Evolutionary conservation across 2,113 vertebrate genomes (phyloP).

Genomic region (Python bivittatus): DNA sequence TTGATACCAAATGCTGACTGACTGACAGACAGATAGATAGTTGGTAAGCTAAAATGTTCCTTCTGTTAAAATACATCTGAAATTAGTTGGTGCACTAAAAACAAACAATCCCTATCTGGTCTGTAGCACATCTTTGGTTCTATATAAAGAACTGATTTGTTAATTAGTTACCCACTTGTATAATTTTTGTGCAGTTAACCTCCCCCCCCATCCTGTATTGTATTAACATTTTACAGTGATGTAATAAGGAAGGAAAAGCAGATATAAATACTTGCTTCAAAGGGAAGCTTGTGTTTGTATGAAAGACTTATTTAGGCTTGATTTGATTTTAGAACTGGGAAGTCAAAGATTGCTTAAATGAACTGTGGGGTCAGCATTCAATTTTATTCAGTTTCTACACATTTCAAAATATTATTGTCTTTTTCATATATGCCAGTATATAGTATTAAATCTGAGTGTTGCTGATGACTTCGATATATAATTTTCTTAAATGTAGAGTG

Average conservation of each 20-base stretch:
- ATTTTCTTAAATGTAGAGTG: not conserved
- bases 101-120: slow-evolving; percentile 45
- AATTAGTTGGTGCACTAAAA: slow-evolving; percentile 27
- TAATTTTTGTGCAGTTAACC: not conserved
- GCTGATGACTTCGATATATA: slow-evolving; percentile 30
- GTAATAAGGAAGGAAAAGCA: slow-evolving; percentile 60
- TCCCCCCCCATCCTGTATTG: accelerated
- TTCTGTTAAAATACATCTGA: not conserved
- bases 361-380: slow-evolving; percentile 28
- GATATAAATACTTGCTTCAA: slow-evolving; percentile 41
- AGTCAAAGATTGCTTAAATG: slow-evolving; percentile 44
- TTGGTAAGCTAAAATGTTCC: not conserved
- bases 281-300: slow-evolving; percentile 50
- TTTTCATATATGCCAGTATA: not conserved
- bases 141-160: slow-evolving; percentile 55
- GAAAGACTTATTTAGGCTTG: slow-evolving; percentile 25
- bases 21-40: no score
- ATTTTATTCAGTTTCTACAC: slow-evolving; percentile 19
- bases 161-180: slow-evolving; percentile 25
- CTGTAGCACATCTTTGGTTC: slow-evolving; percentile 47
- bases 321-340: slow-evolving; percentile 30
- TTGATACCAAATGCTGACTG: not conserved
- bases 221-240: slow-evolving; percentile 28
- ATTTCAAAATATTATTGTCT: not conserved
- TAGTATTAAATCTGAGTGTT: slow-evolving; percentile 26